Evolutionary conservation across 2,888 invertebrate genomes (phyloP).

Genomic region (Pseudoips prasinana): DNA sequence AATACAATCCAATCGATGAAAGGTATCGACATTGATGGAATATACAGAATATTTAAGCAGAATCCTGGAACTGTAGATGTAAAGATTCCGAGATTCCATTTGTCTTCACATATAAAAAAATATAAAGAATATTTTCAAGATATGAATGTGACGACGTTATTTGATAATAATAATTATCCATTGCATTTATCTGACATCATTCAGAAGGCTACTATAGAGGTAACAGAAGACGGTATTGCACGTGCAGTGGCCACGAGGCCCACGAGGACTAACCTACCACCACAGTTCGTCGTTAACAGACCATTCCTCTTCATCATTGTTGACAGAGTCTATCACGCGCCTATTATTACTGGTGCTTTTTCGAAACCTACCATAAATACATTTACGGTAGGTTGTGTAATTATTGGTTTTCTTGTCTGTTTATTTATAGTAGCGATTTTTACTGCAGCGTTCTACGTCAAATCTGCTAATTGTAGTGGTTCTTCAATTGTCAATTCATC

Average conservation of each 20-base stretch:
- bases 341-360: constrained; percentile 65
- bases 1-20: constrained; percentile 76
- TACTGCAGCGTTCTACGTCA: no score
- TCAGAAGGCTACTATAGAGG: constrained; percentile 67
- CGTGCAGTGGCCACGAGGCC: constrained; percentile 48
- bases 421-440: no score
- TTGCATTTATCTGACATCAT: constrained; percentile 56
- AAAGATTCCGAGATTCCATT: constrained; percentile 82
- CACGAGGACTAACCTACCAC: constrained; percentile 27
- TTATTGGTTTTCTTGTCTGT: no score
- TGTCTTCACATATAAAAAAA: constrained; percentile 70
- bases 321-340: constrained; percentile 48
- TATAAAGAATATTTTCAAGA: constrained; percentile 66
- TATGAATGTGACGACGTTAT: constrained; percentile 61
- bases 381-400: no score
- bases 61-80: constrained; percentile 71
- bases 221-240: constrained; percentile 61
- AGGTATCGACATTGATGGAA: constrained; percentile 59
- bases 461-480: no score
- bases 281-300: constrained; percentile 49
- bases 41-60: constrained; percentile 64
- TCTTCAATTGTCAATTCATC: no score
- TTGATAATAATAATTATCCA: constrained; percentile 40
- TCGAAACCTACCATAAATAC: constrained; percentile 67
- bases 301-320: constrained; percentile 71